Percentiles rank a stretch among this genome's conserved stretches.
These are phyloP conservation scores for Rutpela maculata DNA, from an alignment of 2,888 invertebrate genomes.

Conservation along the genomic window DNA sequence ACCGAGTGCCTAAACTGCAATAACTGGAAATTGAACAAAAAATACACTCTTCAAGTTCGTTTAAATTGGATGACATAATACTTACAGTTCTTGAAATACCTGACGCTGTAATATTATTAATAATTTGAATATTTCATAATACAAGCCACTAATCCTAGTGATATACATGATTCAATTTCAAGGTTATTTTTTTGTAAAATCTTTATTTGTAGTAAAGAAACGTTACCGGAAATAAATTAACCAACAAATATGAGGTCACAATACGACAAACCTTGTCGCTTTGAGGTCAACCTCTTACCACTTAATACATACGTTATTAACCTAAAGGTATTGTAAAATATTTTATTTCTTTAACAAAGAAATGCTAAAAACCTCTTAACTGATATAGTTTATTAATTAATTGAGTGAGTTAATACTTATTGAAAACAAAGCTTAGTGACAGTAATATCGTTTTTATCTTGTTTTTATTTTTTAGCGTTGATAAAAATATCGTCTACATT, in stretches of 20 bases:
- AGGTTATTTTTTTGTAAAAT: conserved; percentile 60
- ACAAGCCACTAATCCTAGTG: conserved; percentile 39
- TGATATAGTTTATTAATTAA: conserved; percentile 13
- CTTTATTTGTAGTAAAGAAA: conserved; percentile 61
- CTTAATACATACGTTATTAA: conserved; percentile 53
- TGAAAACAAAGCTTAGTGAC: no score
- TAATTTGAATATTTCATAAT: conserved; percentile 36
- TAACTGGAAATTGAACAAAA: background rate
- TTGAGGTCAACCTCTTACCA: conserved; percentile 66
- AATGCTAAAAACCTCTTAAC: conserved; percentile 11
- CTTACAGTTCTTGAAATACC: conserved; percentile 49
- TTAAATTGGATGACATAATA: conserved; percentile 56
- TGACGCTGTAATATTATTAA: conserved; percentile 43
- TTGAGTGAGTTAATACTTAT: background rate
- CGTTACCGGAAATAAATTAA: conserved; percentile 61
- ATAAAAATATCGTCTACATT: conserved; percentile 1
- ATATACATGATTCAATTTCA: conserved; percentile 53
- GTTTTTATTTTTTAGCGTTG: background rate
- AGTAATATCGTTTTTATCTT: background rate
- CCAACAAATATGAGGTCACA: conserved; percentile 62
- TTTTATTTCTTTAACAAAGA: conserved; percentile 38
- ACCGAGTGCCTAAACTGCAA: background rate
- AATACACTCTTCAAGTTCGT: conserved; percentile 13
- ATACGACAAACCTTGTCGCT: conserved; percentile 63
- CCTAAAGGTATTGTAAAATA: conserved; percentile 51